Percentiles rank a stretch among this genome's conserved stretches.
Evolutionary conservation across 2,797 vertebrate genomes (phyloP).

Genomic region (Eulemur coronatus): DNA sequence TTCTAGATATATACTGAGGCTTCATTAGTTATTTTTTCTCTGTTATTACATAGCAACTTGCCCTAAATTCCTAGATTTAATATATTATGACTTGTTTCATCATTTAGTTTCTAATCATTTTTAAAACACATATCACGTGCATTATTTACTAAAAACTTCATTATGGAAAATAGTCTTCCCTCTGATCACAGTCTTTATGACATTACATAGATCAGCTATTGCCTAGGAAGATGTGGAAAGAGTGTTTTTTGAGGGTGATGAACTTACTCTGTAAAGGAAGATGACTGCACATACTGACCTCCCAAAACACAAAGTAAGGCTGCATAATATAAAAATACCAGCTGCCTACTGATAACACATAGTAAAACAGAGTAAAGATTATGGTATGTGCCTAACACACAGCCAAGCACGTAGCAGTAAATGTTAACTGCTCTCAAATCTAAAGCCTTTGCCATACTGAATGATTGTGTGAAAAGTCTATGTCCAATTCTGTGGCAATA

Average conservation of each 20-base stretch:
- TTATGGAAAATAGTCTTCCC: background rate
- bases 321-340: background rate
- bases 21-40: background rate
- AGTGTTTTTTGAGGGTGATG: background rate
- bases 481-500: background rate
- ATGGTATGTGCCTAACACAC: background rate
- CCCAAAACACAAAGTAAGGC: background rate
- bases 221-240: background rate
- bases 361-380: constrained; percentile 11
- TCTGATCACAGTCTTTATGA: background rate
- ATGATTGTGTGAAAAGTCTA: background rate
- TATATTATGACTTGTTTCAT: background rate
- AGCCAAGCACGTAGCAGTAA: background rate
- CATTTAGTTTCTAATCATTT: constrained; percentile 17
- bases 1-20: background rate
- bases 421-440: background rate
- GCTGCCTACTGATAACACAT: background rate
- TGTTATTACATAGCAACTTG: constrained; percentile 6
- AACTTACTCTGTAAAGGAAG: constrained; percentile 9
- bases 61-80: constrained; percentile 1
- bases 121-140: background rate
- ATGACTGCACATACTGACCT: background rate
- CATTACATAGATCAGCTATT: background rate
- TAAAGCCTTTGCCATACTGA: background rate
- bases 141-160: constrained; percentile 19